Conservation (phyloP, 2,113 vertebrate species). For the Dryoscopus gambensis region DNA sequence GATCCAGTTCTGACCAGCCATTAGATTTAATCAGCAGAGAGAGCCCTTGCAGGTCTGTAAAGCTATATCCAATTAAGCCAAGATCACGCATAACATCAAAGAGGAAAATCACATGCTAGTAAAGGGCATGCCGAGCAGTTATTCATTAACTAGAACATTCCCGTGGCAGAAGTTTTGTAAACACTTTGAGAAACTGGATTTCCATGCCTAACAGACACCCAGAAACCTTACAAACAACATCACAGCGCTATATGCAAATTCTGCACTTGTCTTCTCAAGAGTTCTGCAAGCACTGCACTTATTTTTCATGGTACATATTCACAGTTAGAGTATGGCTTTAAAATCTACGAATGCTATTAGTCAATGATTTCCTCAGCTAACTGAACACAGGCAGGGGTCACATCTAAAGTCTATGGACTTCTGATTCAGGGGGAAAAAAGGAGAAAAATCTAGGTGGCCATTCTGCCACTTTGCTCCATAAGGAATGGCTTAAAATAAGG, state of each 20-base stretch:
- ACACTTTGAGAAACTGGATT: background rate
- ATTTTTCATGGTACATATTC: background rate
- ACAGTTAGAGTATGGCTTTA: background rate
- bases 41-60: background rate
- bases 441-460: background rate
- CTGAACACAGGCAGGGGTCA: background rate
- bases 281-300: background rate
- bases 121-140: slow-evolving; percentile 3
- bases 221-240: background rate
- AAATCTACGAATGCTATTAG: background rate
- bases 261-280: background rate
- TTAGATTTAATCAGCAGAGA: slow-evolving; percentile 38
- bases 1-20: slow-evolving; percentile 27
- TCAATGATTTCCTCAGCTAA: background rate
- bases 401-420: background rate
- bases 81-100: slow-evolving; percentile 47
- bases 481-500: background rate
- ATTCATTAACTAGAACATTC: slow-evolving; percentile 57
- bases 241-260: background rate
- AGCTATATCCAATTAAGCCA: slow-evolving; percentile 31
- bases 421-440: background rate
- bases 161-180: slow-evolving; percentile 9
- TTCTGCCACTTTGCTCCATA: background rate
- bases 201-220: background rate
- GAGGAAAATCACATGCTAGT: slow-evolving; percentile 47